These are phyloP conservation scores for Eristalinus aeneus DNA, from an alignment of 2,888 invertebrate species.

Conservation along the genomic window DNA sequence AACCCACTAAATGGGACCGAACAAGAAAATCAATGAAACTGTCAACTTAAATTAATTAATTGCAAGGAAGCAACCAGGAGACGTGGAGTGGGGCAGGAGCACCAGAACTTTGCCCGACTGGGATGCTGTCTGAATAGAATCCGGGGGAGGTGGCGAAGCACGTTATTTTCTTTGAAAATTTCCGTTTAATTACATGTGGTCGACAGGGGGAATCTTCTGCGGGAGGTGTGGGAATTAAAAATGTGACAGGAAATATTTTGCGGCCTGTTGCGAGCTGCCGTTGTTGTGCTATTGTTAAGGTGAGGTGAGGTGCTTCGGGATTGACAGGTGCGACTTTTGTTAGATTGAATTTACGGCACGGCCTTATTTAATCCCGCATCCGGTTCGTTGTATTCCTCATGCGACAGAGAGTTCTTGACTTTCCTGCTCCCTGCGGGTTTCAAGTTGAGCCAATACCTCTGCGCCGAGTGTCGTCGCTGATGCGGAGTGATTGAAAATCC, in stretches of 20 bases:
- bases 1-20: constrained; percentile 39
- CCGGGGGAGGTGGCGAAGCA: not conserved
- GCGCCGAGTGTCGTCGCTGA: not conserved
- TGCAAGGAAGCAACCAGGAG: constrained; percentile 43
- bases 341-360: not conserved
- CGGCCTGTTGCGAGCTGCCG: not conserved
- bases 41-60: constrained; percentile 70
- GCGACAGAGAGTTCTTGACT: not conserved
- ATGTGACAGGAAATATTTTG: not conserved
- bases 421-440: not conserved
- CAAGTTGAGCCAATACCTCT: not conserved
- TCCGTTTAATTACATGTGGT: not conserved
- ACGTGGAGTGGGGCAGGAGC: not conserved
- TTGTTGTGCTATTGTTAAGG: too few species aligned
- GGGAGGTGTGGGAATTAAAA: not conserved
- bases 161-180: not conserved
- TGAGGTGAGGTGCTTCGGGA: not conserved
- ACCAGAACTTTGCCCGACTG: not conserved
- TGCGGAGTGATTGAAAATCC: not conserved
- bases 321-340: not conserved
- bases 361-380: not conserved
- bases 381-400: not conserved
- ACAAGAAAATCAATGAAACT: constrained; percentile 64
- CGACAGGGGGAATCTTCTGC: not conserved
- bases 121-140: not conserved